A percentile compares a stretch with the other conserved stretches of the same genome.
Evolutionary conservation across 2,888 invertebrate genomes (phyloP).

Genomic region (Trachelus tabidus): DNA sequence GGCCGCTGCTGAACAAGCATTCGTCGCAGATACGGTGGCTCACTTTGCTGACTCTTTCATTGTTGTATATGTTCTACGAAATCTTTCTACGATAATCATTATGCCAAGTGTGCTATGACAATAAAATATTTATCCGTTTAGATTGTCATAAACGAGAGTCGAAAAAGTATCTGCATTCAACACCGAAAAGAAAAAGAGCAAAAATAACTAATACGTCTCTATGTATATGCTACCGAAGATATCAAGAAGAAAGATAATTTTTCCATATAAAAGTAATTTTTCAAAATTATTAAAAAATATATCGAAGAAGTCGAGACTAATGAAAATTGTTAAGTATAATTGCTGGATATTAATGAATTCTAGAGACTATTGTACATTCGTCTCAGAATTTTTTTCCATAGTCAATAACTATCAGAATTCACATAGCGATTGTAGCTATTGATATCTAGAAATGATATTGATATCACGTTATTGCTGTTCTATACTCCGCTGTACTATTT

Average conservation of each 20-base stretch:
- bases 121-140: neutral
- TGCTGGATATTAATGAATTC: no score
- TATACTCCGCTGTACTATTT: neutral
- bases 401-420: neutral
- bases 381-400: neutral
- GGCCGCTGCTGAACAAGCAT: neutral
- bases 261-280: neutral
- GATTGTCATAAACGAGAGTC: neutral
- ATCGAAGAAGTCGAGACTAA: neutral
- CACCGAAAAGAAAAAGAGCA: neutral
- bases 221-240: neutral
- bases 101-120: neutral
- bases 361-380: no score
- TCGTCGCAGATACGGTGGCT: neutral
- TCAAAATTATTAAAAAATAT: neutral
- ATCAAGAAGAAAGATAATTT: neutral
- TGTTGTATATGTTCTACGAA: neutral
- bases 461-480: neutral
- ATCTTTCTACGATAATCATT: neutral
- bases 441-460: neutral
- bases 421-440: neutral
- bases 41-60: neutral
- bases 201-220: neutral
- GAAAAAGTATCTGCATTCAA: neutral
- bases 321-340: no score